Evolutionary conservation across 2,888 invertebrate species (phyloP).

Genomic region (Lamellibrachia columna): DNA sequence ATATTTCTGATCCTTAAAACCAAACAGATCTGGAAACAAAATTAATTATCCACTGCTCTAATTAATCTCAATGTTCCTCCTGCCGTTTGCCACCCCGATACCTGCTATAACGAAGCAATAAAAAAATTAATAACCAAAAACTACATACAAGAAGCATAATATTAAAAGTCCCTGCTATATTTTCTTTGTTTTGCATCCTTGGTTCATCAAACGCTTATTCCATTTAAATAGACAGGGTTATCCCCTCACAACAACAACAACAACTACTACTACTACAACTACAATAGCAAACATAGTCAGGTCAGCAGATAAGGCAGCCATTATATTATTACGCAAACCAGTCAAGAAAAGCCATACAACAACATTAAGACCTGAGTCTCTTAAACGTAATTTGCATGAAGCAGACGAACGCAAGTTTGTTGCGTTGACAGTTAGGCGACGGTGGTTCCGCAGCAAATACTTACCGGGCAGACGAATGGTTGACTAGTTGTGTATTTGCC

Average conservation of each 20-base stretch:
- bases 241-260: not conserved
- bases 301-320: not conserved
- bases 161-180: not conserved
- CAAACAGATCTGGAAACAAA: not conserved
- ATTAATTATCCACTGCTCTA: not conserved
- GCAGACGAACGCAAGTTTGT: not conserved
- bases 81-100: not conserved
- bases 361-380: not conserved
- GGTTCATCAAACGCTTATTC: not conserved
- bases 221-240: not conserved
- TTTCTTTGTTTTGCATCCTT: not conserved
- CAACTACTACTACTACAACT: not conserved
- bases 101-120: not conserved
- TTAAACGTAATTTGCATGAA: not conserved
- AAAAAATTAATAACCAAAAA: not conserved
- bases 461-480: constrained; percentile 18
- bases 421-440: not conserved
- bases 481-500: constrained; percentile 26
- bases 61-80: not conserved
- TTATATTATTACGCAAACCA: not conserved
- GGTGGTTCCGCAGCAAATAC: not conserved
- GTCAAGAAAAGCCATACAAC: not conserved
- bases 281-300: not conserved
- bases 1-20: not conserved
- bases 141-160: not conserved